phyloP scores from a whole-genome alignment of 2,113 vertebrate species.

The Raja brachyura region DNA sequence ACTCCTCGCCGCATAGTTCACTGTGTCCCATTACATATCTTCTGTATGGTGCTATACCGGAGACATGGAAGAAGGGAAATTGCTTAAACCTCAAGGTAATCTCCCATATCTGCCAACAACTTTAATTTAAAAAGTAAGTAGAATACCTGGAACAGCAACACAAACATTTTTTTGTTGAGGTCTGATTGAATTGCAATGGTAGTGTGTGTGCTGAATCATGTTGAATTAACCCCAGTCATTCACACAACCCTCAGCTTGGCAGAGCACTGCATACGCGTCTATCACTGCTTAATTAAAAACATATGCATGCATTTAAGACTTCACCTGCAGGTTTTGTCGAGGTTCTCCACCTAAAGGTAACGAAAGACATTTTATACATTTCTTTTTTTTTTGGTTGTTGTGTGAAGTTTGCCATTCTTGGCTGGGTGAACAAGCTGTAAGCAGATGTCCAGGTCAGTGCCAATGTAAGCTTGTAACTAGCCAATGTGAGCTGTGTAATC shows the following conservation, averaged over 20 bases:
- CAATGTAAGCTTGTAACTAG: background rate
- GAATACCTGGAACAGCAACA: constrained; percentile 30
- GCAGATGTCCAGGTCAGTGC: background rate
- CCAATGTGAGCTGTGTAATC: background rate
- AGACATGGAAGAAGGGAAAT: background rate
- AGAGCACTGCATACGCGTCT: background rate
- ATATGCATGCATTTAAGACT: background rate
- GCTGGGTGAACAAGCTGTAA: background rate
- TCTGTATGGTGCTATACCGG: background rate
- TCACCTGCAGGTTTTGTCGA: background rate
- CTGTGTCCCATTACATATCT: background rate
- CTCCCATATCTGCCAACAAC: background rate
- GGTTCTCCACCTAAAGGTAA: background rate
- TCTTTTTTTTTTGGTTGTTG: background rate
- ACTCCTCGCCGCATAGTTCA: background rate
- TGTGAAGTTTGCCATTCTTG: background rate
- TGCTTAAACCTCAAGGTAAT: background rate
- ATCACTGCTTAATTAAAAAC: constrained; percentile 35
- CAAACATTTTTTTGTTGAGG: background rate
- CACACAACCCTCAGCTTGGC: constrained; percentile 1
- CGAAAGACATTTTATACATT: background rate
- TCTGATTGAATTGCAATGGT: constrained; percentile 4
- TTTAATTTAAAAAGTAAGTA: constrained; percentile 27
- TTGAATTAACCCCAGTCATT: constrained; percentile 33
- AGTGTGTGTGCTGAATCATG: background rate